phyloP scores from a whole-genome alignment of 2,888 invertebrate genomes.

The Eristalis arbustorum region DNA sequence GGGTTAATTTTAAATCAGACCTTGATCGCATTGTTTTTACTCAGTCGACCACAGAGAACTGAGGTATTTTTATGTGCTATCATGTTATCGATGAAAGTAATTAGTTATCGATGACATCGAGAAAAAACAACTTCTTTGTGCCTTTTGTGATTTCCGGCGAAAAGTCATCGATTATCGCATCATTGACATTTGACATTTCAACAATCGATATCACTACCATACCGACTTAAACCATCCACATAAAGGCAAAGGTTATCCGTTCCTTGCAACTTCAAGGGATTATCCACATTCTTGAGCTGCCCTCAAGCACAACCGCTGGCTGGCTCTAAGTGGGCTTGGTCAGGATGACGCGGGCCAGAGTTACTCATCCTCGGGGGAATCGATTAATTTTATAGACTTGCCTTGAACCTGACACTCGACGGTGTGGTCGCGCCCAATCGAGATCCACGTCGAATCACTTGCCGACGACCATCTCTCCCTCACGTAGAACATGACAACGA shows the following conservation, averaged over 20 bases:
- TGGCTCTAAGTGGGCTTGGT: neutral
- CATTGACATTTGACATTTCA: too few species aligned
- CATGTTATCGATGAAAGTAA: neutral
- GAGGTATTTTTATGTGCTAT: neutral
- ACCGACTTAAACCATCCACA: neutral
- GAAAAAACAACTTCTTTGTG: neutral
- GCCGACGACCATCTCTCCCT: neutral
- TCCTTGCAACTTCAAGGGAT: neutral
- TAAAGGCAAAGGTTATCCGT: neutral
- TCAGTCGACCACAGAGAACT: too few species aligned
- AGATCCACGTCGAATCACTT: slow-evolving; percentile 53
- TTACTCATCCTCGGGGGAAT: neutral
- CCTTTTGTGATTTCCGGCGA: neutral
- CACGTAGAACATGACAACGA: neutral
- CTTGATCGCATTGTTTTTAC: neutral
- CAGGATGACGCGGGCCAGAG: neutral
- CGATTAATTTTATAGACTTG: neutral
- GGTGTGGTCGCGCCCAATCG: too few species aligned
- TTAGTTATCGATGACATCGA: neutral
- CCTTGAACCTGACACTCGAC: slow-evolving; percentile 48
- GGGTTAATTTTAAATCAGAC: neutral
- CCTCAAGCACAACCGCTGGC: neutral
- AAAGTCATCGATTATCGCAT: neutral
- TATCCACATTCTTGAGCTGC: neutral
- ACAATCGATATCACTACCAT: neutral